phyloP scores from a whole-genome alignment of 2,797 vertebrate species.

The Macroramphosus scolopax region DNA sequence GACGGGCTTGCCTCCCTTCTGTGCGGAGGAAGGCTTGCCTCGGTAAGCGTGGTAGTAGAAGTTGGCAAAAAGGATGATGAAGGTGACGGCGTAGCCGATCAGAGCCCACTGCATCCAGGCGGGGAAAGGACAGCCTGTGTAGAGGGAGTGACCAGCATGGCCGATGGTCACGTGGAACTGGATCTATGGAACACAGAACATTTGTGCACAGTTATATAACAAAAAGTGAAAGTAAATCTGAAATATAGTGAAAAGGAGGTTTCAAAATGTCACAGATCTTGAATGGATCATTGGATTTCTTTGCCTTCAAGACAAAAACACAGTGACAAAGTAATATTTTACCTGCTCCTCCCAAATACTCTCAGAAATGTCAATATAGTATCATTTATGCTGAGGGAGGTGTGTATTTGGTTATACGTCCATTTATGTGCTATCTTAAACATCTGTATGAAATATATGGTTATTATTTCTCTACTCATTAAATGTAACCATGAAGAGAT shows the following conservation, averaged over 20 bases:
- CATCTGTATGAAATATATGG: not conserved
- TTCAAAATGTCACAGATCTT: not conserved
- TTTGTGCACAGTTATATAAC: not conserved
- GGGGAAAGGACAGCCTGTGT: conserved; percentile 95
- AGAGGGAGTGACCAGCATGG: conserved; percentile 93
- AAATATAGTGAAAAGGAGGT: not conserved
- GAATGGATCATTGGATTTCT: not conserved
- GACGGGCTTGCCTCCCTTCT: conserved; percentile 79
- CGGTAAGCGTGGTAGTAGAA: conserved; percentile 97
- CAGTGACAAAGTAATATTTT: no score
- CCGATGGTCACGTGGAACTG: conserved; percentile 98
- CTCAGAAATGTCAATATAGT: no score
- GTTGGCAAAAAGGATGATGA: conserved; percentile 96
- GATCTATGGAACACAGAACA: conserved; percentile 76
- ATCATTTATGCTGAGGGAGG: not conserved
- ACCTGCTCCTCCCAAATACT: no score
- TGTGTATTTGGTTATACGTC: not conserved
- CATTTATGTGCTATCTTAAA: not conserved
- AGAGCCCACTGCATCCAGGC: conserved; percentile 99
- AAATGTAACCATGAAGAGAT: not conserved
- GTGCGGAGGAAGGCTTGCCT: conserved; percentile 77
- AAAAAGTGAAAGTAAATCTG: not conserved
- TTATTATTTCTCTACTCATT: no score
- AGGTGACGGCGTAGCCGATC: conserved; percentile 92
- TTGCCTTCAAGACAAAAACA: no score